Base-by-base conservation (phyloP, 2,797 vertebrate genomes). In the Limnodromus scolopaceus region DNA sequence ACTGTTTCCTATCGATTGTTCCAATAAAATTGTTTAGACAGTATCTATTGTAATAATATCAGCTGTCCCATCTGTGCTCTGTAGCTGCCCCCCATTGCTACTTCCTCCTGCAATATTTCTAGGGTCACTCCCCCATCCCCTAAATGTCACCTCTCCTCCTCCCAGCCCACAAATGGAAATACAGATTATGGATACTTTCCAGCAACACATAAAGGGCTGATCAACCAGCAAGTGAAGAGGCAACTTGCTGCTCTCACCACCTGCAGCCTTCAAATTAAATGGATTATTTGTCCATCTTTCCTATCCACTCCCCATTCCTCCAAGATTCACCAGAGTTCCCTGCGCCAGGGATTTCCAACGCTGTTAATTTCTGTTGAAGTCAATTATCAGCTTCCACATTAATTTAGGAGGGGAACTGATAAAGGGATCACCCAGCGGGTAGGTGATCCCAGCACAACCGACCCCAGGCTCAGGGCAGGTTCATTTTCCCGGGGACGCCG, bases 331-430 rank as follows among this genome's bases (percentile, higher is more conserved):
- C 93, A 88, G 65, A 93, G 46, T 72, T 86, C 45, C 49, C 61
- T 1, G 10, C 45, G 83, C 38, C 0, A 0, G 28, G n/a, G 46
- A 48, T 75, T 55, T 53, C 53, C 63, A 68, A 77, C 13, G 64
- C 28, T 80, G 61, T 49, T 96, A 60, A 81, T 88, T 86, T 79
- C 61, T 41, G 53, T 7, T 25, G 2, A 79, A 93, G 90, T 76
- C 74, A 82, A 79, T 84, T 88, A 89, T 3, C 60, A 23, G 58
- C 55, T 80, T 82, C 81, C 65, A 63, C 65, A 70, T 51, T 75
- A 72, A 91, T 95, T 91, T 43, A 82, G 86, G 77, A 94, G 79
- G 77, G 84, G 80, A 94, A 53, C 57, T 63, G 89, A 49, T 36
- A 46, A 39, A 28, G 6, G 9, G 46, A 45, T 54, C 38, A 38